Evolutionary conservation across 2,797 vertebrate genomes (phyloP), one percentile per base, ranked within the genome.

Genomic region (Zalophus californianus): DNA sequence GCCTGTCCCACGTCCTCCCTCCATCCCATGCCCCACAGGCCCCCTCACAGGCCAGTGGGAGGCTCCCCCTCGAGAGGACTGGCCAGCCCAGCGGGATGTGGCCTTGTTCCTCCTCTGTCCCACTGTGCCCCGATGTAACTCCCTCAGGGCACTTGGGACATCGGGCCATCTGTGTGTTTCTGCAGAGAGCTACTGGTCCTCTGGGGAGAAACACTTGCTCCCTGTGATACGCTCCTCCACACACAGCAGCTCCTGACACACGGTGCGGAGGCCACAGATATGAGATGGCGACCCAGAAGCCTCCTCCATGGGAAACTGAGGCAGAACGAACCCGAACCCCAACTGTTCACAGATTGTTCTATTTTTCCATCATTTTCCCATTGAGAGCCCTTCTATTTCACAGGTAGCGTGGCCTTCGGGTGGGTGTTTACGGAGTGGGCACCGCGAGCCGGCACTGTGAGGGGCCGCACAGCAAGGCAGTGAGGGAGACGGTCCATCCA

Each of bases 271-370:
- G 21, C 32, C 9, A 5, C 3, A 6, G 32, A 6, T 5, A 23
- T 0, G 7, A 11, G 83, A 6, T 0, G 27, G 20, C 0, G 0
- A 15, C 4, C 58, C 32, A 1, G 82, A 7, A 10, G 62, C 1
- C 58, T 62, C 12, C 25, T 62, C 58, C 0, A 25, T 4, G 72
- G 72, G 14, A 29, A 75, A 75, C 72, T 2, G 72, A 73, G 41
- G 72, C 72, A 48, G 41, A 66, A 32, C 13, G 15, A 29, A 14
- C 54, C 60, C 29, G 27, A 6, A 4, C 25, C 13, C 25, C 72
- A 8, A 29, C 41, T 29, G 41, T 3, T 9, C 41, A 29, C 41
- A 1, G 27, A 48, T 7, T 15, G 23, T 15, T 48, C 41, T 15
- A 14, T 16, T 16, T 75, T 9, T 16, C 25, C 4, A 7, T 16